These are phyloP conservation scores for Bettongia penicillata DNA, from an alignment of 2,113 vertebrate genomes.

Conservation along the genomic window DNA sequence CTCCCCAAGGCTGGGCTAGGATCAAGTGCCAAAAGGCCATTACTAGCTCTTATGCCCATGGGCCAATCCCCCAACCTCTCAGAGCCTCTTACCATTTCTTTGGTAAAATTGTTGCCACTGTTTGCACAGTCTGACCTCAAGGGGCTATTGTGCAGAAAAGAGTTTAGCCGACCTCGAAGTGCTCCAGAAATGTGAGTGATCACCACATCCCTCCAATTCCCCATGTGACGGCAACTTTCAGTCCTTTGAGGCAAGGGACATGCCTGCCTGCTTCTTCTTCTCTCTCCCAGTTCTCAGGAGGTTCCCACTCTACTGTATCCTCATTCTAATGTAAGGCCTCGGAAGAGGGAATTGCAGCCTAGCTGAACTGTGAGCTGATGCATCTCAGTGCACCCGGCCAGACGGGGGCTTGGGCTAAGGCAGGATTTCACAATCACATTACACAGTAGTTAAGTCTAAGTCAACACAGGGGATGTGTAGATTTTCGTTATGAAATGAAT, in stretches of 20 bases:
- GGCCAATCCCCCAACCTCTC: background rate
- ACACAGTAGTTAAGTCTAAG: background rate
- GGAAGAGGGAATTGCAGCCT: background rate
- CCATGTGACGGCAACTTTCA: background rate
- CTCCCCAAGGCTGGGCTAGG: background rate
- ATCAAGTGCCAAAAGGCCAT: background rate
- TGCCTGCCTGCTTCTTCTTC: background rate
- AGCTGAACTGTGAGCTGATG: background rate
- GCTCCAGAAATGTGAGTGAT: background rate
- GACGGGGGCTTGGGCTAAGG: accelerated
- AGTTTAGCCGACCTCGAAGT: background rate
- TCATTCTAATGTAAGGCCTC: background rate
- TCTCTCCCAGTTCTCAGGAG: background rate
- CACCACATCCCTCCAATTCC: background rate
- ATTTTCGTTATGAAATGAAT: background rate
- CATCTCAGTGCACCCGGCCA: background rate
- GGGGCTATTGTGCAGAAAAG: background rate
- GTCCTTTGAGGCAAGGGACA: background rate
- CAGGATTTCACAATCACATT: background rate
- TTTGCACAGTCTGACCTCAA: background rate
- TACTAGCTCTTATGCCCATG: background rate
- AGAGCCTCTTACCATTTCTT: background rate
- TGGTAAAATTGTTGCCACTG: background rate
- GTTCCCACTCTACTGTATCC: background rate
- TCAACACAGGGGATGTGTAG: background rate